A percentile compares a stretch with the other conserved stretches of the same genome.
Conservation (phyloP, 2,888 invertebrate species). For the Ochropacha duplaris region DNA sequence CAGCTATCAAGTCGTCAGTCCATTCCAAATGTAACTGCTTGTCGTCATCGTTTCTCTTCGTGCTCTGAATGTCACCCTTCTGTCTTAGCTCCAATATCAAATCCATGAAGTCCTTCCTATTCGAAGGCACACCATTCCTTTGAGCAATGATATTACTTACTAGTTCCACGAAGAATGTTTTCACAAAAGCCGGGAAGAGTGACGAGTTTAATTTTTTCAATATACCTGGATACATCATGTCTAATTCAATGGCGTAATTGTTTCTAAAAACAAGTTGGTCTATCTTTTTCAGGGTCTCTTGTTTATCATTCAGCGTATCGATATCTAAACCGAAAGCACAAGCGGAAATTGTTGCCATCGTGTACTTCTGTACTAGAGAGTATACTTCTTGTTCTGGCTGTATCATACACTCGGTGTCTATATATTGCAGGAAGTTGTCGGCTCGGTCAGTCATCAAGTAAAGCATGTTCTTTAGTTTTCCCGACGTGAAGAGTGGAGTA, state of each 20-base stretch:
- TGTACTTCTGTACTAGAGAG: slow-evolving; percentile 40
- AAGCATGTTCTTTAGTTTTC: slow-evolving; percentile 61
- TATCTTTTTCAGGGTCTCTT: slow-evolving; percentile 19
- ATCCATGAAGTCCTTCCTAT: slow-evolving; percentile 56
- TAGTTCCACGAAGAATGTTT: slow-evolving; percentile 38
- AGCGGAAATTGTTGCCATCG: slow-evolving; percentile 43
- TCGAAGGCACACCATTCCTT: slow-evolving; percentile 41
- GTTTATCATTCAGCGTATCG: slow-evolving; percentile 28
- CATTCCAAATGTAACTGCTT: slow-evolving; percentile 32
- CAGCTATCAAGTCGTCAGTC: slow-evolving; percentile 51
- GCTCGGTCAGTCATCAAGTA: slow-evolving; percentile 43
- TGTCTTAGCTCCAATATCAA: slow-evolving; percentile 46
- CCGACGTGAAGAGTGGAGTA: slow-evolving; percentile 57
- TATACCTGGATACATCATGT: slow-evolving; percentile 52
- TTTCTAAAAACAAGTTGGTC: slow-evolving; percentile 23
- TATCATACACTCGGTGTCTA: slow-evolving; percentile 19
- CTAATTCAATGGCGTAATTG: slow-evolving; percentile 31
- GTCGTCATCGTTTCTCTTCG: slow-evolving; percentile 20
- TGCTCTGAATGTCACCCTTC: slow-evolving; percentile 30
- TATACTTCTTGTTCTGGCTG: slow-evolving; percentile 36
- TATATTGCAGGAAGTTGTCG: slow-evolving; percentile 37
- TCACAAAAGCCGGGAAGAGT: slow-evolving; percentile 32
- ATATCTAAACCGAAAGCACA: slow-evolving; percentile 50
- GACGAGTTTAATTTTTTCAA: slow-evolving; percentile 38
- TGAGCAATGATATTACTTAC: slow-evolving; percentile 34